Conservation (phyloP, 2,888 invertebrate species). For the Lymantria dispar region DNA sequence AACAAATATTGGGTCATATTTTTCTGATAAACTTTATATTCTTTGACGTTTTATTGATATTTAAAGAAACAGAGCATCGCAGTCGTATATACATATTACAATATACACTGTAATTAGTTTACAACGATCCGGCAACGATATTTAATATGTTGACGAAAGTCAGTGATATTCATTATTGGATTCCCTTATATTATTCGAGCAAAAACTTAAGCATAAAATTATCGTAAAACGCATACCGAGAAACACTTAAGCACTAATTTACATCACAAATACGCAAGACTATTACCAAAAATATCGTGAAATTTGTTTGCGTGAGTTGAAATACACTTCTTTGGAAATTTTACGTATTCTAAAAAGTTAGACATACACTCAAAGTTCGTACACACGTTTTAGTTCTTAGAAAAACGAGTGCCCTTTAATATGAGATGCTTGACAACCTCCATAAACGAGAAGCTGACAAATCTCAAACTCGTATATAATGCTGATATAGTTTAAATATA, state of each 20-base stretch:
- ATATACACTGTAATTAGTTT: slow-evolving; percentile 35
- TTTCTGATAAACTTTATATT: slow-evolving; percentile 54
- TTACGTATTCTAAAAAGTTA: slow-evolving; percentile 13
- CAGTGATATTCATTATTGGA: slow-evolving; percentile 15
- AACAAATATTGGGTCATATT: slow-evolving; percentile 31
- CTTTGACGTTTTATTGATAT: slow-evolving; percentile 43
- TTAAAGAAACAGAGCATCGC: slow-evolving; percentile 33
- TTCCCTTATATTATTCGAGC: slow-evolving; percentile 11
- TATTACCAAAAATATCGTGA: slow-evolving; percentile 12
- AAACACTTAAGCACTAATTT: slow-evolving; percentile 25
- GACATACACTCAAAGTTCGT: slow-evolving; percentile 10
- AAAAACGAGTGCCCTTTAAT: slow-evolving; percentile 20
- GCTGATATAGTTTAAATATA: slow-evolving; percentile 37
- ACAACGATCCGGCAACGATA: slow-evolving; percentile 15
- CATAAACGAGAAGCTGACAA: slow-evolving; percentile 33
- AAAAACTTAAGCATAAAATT: slow-evolving; percentile 21
- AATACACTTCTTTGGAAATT: slow-evolving; percentile 14
- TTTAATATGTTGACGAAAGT: slow-evolving; percentile 2
- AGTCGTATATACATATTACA: slow-evolving; percentile 32
- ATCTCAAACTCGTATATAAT: slow-evolving; percentile 34
- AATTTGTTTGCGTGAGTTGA: slow-evolving; percentile 9
- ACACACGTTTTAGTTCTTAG: slow-evolving; percentile 12
- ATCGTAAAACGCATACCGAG: slow-evolving; percentile 25
- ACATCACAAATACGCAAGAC: slow-evolving; percentile 21
- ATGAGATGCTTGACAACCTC: slow-evolving; percentile 36